Evolutionary conservation across 2,888 invertebrate species (phyloP), one percentile per base, ranked within the genome.

Genomic region (Masnerella sp.): DNA sequence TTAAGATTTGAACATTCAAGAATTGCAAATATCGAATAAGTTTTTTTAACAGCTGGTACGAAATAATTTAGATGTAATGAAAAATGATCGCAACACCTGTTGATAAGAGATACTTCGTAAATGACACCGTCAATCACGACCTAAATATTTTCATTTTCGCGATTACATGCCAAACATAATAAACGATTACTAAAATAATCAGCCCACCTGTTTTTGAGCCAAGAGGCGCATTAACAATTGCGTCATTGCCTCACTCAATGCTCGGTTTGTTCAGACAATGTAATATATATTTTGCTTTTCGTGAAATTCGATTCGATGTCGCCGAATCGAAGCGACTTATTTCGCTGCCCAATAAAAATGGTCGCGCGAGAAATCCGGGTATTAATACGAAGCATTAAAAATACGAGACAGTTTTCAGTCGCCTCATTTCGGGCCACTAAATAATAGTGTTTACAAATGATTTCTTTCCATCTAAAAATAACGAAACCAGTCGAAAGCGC

Each of bases 161-260:
- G 70, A 76, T 79, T 77, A 80, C 74, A 83, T 81, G 83, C 81
- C 83, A 83, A 84, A 81, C 82, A 82, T 84, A 84, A 85, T 85
- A 84, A 84, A 82, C 80, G 82, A 84, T 84, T 82, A 83, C 83
- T 77, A 78, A 84, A 84, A 84, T 85, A 84, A 85, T 83, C 81
- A 79, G 79, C 79, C 79, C 78, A 77, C 80, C 81, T 84, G 83
- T 84, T 85, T 81, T 81, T 82, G 82, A 85, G 85, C 84, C 80
- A 82, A 83, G 81, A 82, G 79, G 69, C 78, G 80, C 79, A 83
- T 84, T 83, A 85, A 85, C 83, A 85, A 85, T 85, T 84, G 84
- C 80, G 77, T 36, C 34, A 73, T 84, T 85, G 77, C 84, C 82
- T 82, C 81, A 84, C 64, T 59, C 67, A 74, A 78, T 79, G 77